Evolutionary conservation across 2,113 vertebrate species (phyloP).

Genomic region (Geothlypis trichas): DNA sequence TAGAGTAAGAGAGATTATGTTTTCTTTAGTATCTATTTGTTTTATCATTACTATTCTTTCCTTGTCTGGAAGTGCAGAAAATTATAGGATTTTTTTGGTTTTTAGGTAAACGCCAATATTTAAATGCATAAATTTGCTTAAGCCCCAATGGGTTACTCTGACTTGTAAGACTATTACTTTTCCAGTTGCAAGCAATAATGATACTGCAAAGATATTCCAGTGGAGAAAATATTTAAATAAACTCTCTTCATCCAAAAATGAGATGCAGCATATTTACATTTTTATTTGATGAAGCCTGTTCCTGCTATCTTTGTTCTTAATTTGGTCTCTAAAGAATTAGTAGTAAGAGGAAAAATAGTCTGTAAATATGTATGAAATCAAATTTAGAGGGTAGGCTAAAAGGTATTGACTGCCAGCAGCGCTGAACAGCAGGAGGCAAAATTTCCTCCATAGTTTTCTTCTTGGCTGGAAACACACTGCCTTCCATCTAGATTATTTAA

Average conservation of each 20-base stretch:
- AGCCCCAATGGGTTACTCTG: slow-evolving; percentile 51
- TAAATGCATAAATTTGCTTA: slow-evolving; percentile 51
- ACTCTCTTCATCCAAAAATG: slow-evolving; percentile 79
- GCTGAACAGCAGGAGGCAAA: slow-evolving; percentile 87
- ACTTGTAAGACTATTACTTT: slow-evolving; percentile 70
- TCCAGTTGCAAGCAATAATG: slow-evolving; percentile 69
- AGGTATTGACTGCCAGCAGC: slow-evolving; percentile 84
- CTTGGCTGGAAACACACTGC: slow-evolving; percentile 86
- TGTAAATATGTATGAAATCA: slow-evolving; percentile 86
- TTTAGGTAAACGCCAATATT: slow-evolving; percentile 38
- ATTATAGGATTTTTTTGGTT: not conserved
- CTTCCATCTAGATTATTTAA: slow-evolving; percentile 96
- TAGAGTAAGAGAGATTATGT: not conserved
- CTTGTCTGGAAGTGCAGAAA: slow-evolving; percentile 12
- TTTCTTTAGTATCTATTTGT: not conserved
- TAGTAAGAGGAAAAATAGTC: slow-evolving; percentile 82
- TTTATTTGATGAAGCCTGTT: slow-evolving; percentile 79
- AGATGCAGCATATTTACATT: slow-evolving; percentile 87
- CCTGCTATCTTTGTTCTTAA: slow-evolving; percentile 84
- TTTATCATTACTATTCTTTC: not conserved
- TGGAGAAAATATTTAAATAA: slow-evolving; percentile 81
- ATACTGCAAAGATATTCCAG: slow-evolving; percentile 69
- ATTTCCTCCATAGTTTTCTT: slow-evolving; percentile 88
- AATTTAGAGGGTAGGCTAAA: slow-evolving; percentile 84
- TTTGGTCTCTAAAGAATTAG: slow-evolving; percentile 83